A percentile compares a stretch with the other conserved stretches of the same genome.
phyloP scores from a whole-genome alignment of 2,888 invertebrate species.

The Drosophila borealis region DNA sequence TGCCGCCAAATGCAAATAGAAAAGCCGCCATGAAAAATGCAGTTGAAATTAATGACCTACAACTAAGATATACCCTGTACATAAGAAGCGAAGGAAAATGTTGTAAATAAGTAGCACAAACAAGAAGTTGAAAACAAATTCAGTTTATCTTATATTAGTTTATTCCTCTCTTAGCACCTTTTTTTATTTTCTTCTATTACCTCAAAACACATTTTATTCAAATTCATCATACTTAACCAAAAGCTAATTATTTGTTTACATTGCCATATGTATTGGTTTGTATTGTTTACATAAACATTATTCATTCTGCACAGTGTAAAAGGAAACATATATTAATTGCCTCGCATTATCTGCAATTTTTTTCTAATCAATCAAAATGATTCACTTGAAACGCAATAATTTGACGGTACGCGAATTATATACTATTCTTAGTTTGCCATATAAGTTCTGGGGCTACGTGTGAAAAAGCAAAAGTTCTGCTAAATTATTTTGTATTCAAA shows the following conservation, averaged over 20 bases:
- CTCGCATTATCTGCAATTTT: not conserved
- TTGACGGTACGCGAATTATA: conserved; percentile 4
- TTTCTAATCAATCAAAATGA: conserved; percentile 61
- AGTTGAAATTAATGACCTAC: not conserved
- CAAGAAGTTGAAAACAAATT: not conserved
- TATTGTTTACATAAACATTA: not conserved
- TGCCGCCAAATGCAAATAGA: conserved; percentile 48
- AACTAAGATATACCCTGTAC: conserved; percentile 20
- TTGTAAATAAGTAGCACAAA: not conserved
- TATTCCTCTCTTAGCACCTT: too few relatives aligned
- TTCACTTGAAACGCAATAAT: conserved; percentile 31
- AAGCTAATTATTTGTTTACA: not conserved
- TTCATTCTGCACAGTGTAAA: not conserved
- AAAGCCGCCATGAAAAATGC: not conserved
- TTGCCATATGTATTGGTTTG: not conserved
- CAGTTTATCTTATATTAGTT: too few relatives aligned
- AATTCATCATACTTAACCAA: too few relatives aligned
- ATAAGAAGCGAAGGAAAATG: too few relatives aligned
- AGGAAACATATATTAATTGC: conserved; percentile 13
- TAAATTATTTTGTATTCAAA: conserved; percentile 15
- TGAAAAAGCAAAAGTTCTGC: conserved; percentile 40
- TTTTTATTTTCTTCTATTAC: too few relatives aligned
- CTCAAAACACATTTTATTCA: too few relatives aligned
- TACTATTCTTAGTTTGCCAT: conserved; percentile 3
- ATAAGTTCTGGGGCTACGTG: conserved; percentile 34